Evolutionary conservation across 2,888 invertebrate species (phyloP).

Genomic region (Platycheirus rosarum): DNA sequence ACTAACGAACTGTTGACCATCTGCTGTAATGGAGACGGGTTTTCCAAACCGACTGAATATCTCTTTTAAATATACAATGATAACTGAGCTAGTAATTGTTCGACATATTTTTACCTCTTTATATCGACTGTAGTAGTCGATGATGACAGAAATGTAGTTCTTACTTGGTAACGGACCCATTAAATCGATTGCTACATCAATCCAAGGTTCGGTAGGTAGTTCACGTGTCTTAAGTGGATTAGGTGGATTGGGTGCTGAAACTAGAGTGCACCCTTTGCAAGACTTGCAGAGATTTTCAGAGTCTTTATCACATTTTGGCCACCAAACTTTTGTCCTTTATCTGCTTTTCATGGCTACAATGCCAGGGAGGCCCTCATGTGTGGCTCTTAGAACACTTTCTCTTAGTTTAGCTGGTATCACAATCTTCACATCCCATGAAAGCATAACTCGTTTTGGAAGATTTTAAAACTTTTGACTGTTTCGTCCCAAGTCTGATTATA

Average conservation of each 20-base stretch:
- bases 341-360: slow-evolving; percentile 21
- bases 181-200: not conserved
- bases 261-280: slow-evolving; percentile 30
- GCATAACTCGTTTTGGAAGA: too few species aligned
- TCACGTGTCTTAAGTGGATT: not conserved
- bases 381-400: too few species aligned
- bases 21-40: too few species aligned
- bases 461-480: too few species aligned
- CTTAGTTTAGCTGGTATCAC: too few species aligned
- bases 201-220: not conserved
- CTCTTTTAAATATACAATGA: too few species aligned
- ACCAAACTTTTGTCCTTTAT: slow-evolving; percentile 24
- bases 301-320: slow-evolving; percentile 16
- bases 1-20: too few species aligned
- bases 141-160: not conserved
- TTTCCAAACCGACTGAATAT: too few species aligned
- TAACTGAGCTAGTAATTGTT: not conserved
- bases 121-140: slow-evolving; percentile 29
- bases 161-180: not conserved
- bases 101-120: slow-evolving; percentile 17
- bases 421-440: too few species aligned
- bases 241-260: slow-evolving; percentile 13
- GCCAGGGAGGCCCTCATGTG: slow-evolving; percentile 1
- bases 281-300: slow-evolving; percentile 18
- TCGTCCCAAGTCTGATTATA: too few species aligned